phyloP scores from a whole-genome alignment of 2,113 vertebrate species.

The Alethe castanea region DNA sequence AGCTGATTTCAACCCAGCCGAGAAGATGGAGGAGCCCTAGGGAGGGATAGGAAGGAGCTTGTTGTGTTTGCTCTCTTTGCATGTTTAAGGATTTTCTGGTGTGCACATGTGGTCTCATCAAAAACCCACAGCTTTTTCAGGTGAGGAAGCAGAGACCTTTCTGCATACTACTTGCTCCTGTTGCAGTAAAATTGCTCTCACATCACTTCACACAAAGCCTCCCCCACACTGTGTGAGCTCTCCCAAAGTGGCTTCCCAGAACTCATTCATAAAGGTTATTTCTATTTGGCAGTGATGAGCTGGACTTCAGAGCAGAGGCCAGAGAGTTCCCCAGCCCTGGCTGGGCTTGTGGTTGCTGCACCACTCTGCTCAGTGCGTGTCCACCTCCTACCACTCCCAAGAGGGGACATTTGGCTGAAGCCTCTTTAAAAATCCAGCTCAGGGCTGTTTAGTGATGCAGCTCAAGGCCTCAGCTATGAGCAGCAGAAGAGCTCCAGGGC shows the following conservation, averaged over 20 bases:
- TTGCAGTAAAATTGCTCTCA: background rate
- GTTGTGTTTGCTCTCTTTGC: background rate
- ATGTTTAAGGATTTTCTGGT: background rate
- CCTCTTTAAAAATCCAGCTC: background rate
- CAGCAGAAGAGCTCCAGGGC: background rate
- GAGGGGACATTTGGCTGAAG: background rate
- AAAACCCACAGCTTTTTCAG: background rate
- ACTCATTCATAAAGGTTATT: slow-evolving; percentile 4
- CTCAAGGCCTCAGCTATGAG: background rate
- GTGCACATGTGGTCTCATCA: background rate
- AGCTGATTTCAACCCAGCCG: background rate
- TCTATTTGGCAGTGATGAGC: background rate
- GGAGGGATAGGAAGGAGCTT: background rate
- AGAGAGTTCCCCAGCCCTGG: background rate
- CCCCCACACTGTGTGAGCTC: background rate
- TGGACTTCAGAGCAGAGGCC: background rate
- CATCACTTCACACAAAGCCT: background rate
- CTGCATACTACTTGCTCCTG: background rate
- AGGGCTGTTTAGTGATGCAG: background rate
- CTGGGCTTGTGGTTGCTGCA: background rate
- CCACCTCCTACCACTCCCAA: background rate
- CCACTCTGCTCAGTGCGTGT: fast-evolving
- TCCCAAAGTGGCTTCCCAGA: background rate
- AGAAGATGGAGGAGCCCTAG: background rate
- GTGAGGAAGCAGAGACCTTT: background rate